Evolutionary conservation across 2,797 vertebrate species (phyloP).

Genomic region (Scolopax bukidnonensis): DNA sequence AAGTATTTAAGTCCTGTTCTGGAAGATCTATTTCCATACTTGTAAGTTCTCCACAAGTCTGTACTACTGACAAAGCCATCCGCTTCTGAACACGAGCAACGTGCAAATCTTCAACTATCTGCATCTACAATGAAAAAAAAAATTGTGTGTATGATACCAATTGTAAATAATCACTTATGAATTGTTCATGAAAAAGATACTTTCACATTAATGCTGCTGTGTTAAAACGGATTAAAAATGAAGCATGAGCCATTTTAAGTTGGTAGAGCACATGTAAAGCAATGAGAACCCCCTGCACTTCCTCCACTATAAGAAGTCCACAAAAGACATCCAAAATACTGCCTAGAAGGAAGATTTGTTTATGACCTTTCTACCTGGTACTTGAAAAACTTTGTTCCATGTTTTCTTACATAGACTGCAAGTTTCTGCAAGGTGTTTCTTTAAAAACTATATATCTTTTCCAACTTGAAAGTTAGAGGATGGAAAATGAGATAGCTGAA

Average conservation of each 20-base stretch:
- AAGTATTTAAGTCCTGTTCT: constrained; percentile 72
- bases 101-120: constrained; percentile 88
- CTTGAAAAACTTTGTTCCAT: neutral
- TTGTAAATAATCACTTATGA: neutral
- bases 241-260: neutral
- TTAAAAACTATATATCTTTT: neutral
- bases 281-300: neutral
- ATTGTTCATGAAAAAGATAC: neutral
- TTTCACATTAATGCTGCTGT: neutral
- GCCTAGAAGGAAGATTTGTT: neutral
- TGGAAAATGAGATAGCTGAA: neutral
- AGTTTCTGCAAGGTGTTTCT: neutral
- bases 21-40: constrained; percentile 90
- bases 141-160: neutral
- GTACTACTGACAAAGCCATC: constrained; percentile 80
- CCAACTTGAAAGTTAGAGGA: neutral
- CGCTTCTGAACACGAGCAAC: constrained; percentile 84
- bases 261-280: neutral
- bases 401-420: neutral
- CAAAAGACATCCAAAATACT: neutral
- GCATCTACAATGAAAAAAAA: constrained; percentile 77
- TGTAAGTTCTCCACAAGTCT: constrained; percentile 88
- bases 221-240: neutral
- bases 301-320: neutral
- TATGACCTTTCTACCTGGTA: neutral